These are phyloP conservation scores for Ephestia elutella DNA, from an alignment of 1,140 invertebrate genomes.

Conservation along the genomic window DNA sequence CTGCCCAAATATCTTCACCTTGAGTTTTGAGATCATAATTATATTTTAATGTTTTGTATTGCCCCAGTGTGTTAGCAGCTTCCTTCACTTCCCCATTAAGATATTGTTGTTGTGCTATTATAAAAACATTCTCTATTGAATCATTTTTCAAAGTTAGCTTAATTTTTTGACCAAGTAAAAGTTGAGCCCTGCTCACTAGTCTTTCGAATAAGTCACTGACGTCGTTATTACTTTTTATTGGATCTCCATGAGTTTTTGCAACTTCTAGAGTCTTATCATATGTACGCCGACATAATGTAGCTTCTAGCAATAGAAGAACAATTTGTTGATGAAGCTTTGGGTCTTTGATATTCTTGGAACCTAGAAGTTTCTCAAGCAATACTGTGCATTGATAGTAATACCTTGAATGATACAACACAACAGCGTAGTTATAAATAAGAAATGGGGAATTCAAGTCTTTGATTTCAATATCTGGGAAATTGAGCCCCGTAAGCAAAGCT, in stretches of 20 bases:
- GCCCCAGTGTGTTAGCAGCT: slow-evolving; percentile 71
- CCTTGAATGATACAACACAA: slow-evolving; percentile 85
- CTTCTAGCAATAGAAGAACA: slow-evolving; percentile 69
- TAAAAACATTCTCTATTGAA: slow-evolving; percentile 64
- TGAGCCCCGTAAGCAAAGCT: slow-evolving; percentile 77
- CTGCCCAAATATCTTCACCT: slow-evolving; percentile 75
- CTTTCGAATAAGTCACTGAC: slow-evolving; percentile 62
- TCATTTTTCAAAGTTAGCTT: slow-evolving; percentile 66
- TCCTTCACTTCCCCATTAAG: slow-evolving; percentile 75
- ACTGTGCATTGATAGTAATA: slow-evolving; percentile 85
- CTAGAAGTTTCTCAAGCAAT: slow-evolving; percentile 78
- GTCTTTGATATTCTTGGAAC: slow-evolving; percentile 56
- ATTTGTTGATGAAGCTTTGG: slow-evolving; percentile 59
- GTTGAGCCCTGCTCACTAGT: slow-evolving; percentile 66
- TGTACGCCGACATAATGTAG: slow-evolving; percentile 56
- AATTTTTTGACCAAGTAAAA: slow-evolving; percentile 71
- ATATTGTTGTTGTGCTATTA: slow-evolving; percentile 76
- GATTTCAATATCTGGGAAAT: slow-evolving; percentile 62
- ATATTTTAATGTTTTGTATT: slow-evolving; percentile 67
- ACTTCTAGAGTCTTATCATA: slow-evolving; percentile 60
- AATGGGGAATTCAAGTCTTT: slow-evolving; percentile 71
- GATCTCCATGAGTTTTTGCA: slow-evolving; percentile 49
- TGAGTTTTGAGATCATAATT: slow-evolving; percentile 59
- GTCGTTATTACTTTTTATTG: slow-evolving; percentile 50
- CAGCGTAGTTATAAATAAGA: slow-evolving; percentile 87